Base-by-base conservation (phyloP, 2,888 invertebrate genomes). In the Embidobia sp. region DNA sequence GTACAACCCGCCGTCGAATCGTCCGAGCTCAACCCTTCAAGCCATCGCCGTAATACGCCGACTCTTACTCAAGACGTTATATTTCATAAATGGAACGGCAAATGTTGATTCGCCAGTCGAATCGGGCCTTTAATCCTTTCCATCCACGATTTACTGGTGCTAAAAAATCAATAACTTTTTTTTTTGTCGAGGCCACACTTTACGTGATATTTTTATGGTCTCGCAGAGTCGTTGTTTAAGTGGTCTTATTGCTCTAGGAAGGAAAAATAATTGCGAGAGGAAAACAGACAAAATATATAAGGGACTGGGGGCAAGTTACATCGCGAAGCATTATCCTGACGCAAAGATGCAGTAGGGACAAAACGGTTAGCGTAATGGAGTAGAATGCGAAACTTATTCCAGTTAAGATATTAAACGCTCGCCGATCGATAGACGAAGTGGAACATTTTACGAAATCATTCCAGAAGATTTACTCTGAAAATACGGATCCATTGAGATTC, bases 381-480 rank as follows among this genome's bases (percentile, higher is more conserved):
- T 83, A 85, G 84, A 85, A 85, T 84, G 81, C 80, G 70, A 79
- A 80, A 85, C 83, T 85, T 85, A 85, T 85, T 85, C 81, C 81
- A 78, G 83, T 85, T 83, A 82, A 82, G 83, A 81, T 83, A 84
- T 85, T 83, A 81, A 82, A 79, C 79, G 81, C 80, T 79, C 59
- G 53, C 31, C 77, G 79, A 80, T 82, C 80, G 79, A 83, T 82
- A 77, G 40, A 61, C 44, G 70, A 59, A 66, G 64, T 66, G 46
- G 57, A 78, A 78, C 73, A 78, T 69, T 78, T 69, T 59, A 64
- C 59, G 78, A 59, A 70, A 78, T 78, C 78, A 70, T 74, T 73
- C 74, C 78, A 66, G 64, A 70, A 66, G 70, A 78, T 78, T 78
- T 78, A 70, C 46, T 44, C 35, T 3, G 55, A 74, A 48, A 70